These are phyloP conservation scores for Pristionchus exspectatus DNA, from an alignment of 2,888 invertebrate species.

Conservation along the genomic window DNA sequence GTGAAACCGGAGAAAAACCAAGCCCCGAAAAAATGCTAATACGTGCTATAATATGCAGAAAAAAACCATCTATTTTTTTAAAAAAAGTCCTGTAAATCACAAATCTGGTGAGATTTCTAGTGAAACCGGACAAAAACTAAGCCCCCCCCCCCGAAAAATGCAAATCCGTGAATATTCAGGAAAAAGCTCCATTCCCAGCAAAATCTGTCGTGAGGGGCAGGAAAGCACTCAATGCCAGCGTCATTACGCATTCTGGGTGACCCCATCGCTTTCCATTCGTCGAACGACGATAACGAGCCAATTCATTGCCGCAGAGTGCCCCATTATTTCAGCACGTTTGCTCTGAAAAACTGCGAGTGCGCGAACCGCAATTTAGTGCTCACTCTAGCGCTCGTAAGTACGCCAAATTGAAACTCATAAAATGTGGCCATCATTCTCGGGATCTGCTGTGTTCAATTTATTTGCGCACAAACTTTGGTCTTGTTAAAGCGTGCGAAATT, in stretches of 20 bases:
- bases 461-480: background rate
- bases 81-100: too few relatives aligned
- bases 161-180: background rate
- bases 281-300: slow-evolving; percentile 2
- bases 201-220: background rate
- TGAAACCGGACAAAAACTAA: background rate
- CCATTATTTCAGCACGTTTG: slow-evolving; percentile 28
- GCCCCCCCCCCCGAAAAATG: too few relatives aligned
- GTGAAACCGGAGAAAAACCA: background rate
- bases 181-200: background rate
- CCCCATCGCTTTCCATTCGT: background rate
- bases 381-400: background rate
- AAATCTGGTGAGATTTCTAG: too few relatives aligned
- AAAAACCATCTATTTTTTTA: too few relatives aligned
- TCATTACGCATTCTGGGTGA: background rate
- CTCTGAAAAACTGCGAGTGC: background rate
- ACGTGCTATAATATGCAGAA: too few relatives aligned
- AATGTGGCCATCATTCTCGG: background rate
- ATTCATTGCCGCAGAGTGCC: background rate
- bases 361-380: slow-evolving; percentile 18
- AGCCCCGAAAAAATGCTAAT: background rate
- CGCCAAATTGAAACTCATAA: slow-evolving; percentile 29
- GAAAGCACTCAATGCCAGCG: background rate
- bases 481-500: background rate
- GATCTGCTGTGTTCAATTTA: background rate